Evolutionary conservation across 2,797 vertebrate genomes (phyloP), one percentile per base, ranked within the genome.

Genomic region (Schizopygopsis malacanthus): DNA sequence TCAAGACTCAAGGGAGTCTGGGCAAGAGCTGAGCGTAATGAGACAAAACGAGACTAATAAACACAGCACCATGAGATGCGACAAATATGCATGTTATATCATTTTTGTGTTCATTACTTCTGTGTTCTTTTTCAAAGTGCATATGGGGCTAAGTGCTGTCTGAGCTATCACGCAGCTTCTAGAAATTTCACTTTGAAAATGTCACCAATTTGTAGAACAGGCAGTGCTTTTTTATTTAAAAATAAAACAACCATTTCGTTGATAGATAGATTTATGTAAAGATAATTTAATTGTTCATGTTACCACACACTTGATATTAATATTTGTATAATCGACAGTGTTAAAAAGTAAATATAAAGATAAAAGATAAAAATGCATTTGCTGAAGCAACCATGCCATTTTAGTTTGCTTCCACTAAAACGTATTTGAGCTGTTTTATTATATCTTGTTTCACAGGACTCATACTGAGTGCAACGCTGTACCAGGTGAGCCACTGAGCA

Each of bases 31-130:
- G 61, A 50, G 71, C 54, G 61, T 84, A 77, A 84, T 84, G 73
- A 84, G 73, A 84, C 82, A 84, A 77, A 84, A 84, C 73, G 2
- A 69, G 45, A 76, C 82, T 77, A 77, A 84, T 77, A 84, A 77
- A 69, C 61, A 77, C 61, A 67, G 61, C 22, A 77, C 63, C 45
- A 52, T 54, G n/a, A 84, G 61, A 84, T 84, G 45, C 6, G 4
- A 69, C 61, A 69, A 69, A 84, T 43, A 52, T 15, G 16, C 45
- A 63, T 6, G 33, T n/a, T 43, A 69, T 54, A 75, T 54, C 1
- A 76, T 67, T 77, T 76, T 50, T 75, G 15, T 75, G 28, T 39
- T 83, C 6, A 43, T 33, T 25, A 54, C 54, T n/a, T 33, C 33
- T 33, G 33, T 9, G 25, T 52, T 33, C 28, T 47, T 50, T 65